phyloP scores from a whole-genome alignment of 2,113 vertebrate species.

The Petrocephalus microphthalmus region DNA sequence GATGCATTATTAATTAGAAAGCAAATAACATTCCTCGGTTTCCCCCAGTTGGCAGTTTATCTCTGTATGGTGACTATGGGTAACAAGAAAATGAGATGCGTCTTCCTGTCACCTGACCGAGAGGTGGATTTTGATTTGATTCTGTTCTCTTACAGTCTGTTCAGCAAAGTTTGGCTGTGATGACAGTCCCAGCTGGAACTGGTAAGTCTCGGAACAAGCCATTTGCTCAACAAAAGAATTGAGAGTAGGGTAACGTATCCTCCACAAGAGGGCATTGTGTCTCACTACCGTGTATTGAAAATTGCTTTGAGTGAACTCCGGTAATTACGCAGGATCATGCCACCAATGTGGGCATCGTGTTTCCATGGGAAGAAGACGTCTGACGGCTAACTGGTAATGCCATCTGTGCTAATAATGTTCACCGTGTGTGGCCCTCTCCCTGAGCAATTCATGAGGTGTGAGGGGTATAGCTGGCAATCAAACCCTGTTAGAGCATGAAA shows the following conservation, averaged over 20 bases:
- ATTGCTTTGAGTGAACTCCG: slow-evolving; percentile 48
- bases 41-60: background rate
- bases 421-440: background rate
- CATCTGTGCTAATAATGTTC: background rate
- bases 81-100: background rate
- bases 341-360: slow-evolving; percentile 89
- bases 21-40: background rate
- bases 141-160: background rate
- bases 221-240: background rate
- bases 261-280: background rate
- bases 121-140: background rate
- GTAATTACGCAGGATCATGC: slow-evolving; percentile 91
- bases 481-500: background rate
- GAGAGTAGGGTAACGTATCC: background rate
- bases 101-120: background rate
- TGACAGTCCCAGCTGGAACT: background rate
- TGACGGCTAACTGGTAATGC: slow-evolving; percentile 91
- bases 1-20: background rate
- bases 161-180: background rate
- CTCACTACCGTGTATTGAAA: background rate
- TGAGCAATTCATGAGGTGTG: background rate
- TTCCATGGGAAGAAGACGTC: slow-evolving; percentile 82
- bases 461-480: background rate
- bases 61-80: background rate
- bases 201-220: background rate